Evolutionary conservation across 2,888 invertebrate species (phyloP).

Genomic region (Morpho helenor): DNA sequence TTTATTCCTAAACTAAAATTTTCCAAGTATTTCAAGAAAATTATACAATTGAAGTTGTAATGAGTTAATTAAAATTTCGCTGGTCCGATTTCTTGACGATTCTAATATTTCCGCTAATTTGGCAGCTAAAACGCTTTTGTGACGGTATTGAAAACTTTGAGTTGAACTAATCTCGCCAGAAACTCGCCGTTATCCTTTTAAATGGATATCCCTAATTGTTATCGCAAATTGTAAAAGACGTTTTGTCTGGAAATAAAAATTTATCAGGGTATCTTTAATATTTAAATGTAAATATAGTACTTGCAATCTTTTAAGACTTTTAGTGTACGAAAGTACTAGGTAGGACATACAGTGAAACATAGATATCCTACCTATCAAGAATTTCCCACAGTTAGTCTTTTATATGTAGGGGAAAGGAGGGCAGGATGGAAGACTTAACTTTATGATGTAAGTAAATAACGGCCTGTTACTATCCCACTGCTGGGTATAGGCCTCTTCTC

Average conservation of each 20-base stretch:
- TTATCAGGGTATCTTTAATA: not conserved
- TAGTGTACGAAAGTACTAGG: too few species aligned
- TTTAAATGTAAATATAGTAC: too few species aligned
- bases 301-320: too few species aligned
- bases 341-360: too few species aligned
- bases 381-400: too few species aligned
- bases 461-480: too few species aligned
- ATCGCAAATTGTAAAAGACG: conserved; percentile 33
- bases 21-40: not conserved
- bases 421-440: too few species aligned
- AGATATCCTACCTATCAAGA: too few species aligned
- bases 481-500: too few species aligned
- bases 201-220: conserved; percentile 40
- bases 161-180: conserved; percentile 22
- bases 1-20: not conserved
- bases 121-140: conserved; percentile 29
- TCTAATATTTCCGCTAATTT: conserved; percentile 30
- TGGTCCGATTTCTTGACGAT: conserved; percentile 22
- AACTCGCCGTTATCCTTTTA: conserved; percentile 26
- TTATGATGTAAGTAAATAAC: too few species aligned
- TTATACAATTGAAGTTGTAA: too few species aligned
- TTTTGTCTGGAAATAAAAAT: conserved; percentile 27
- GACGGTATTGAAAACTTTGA: conserved; percentile 29
- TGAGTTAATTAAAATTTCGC: not conserved
- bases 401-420: too few species aligned